phyloP scores from a whole-genome alignment of 2,113 vertebrate genomes.

The Toxostoma redivivum region DNA sequence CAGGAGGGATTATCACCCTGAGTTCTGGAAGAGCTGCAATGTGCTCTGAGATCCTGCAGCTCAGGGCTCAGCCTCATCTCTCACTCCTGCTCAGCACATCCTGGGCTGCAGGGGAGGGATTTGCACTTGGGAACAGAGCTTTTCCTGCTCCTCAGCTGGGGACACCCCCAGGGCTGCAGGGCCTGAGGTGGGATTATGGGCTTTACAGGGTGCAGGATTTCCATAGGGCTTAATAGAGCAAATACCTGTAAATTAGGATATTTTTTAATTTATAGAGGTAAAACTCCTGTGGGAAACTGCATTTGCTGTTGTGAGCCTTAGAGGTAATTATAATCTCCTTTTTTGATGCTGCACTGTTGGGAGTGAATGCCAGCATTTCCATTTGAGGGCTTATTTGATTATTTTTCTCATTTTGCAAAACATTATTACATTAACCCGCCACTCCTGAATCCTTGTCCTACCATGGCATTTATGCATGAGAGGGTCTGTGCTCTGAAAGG shows the following conservation, averaged over 20 bases:
- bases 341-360: slow-evolving; percentile 5
- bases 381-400: slow-evolving; percentile 52
- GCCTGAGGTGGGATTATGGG: neutral
- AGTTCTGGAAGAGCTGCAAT: neutral
- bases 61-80: neutral
- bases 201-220: neutral
- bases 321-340: slow-evolving; percentile 42
- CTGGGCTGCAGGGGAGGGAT: neutral
- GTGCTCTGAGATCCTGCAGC: neutral
- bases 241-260: neutral
- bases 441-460: slow-evolving; percentile 36
- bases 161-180: neutral
- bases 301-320: slow-evolving; percentile 5
- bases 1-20: neutral
- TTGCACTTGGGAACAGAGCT: neutral
- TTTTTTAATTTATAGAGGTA: slow-evolving; percentile 28
- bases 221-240: neutral
- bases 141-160: neutral
- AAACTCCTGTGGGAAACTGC: neutral
- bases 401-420: slow-evolving; percentile 51
- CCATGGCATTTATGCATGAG: slow-evolving; percentile 38
- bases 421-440: slow-evolving; percentile 47
- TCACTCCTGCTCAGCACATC: neutral
- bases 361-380: slow-evolving; percentile 29
- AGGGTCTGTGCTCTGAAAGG: slow-evolving; percentile 46